These are phyloP conservation scores for Amaurobius ferox DNA, from an alignment of 2,888 invertebrate genomes.

Conservation along the genomic window DNA sequence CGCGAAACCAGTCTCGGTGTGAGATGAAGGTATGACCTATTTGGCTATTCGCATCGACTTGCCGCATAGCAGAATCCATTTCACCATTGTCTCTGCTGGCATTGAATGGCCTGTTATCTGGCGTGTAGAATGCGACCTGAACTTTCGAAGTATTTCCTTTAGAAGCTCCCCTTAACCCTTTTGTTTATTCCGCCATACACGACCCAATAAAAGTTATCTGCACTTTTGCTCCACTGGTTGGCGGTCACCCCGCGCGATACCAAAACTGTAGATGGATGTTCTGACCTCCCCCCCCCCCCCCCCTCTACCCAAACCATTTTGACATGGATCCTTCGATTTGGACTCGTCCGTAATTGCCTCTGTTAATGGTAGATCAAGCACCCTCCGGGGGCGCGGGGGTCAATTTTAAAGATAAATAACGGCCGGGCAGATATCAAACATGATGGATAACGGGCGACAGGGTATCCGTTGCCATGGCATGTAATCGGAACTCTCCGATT, in stretches of 20 bases:
- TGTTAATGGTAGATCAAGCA: constrained; percentile 13
- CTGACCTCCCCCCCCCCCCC: constrained; percentile 18
- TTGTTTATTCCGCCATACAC: constrained; percentile 26
- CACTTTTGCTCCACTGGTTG: constrained; percentile 48
- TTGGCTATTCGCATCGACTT: no score
- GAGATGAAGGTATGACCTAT: no score
- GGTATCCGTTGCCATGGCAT: neutral
- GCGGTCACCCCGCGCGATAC: constrained; percentile 61
- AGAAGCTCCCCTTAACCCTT: constrained; percentile 34
- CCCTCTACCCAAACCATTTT: neutral
- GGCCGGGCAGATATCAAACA: constrained; percentile 5
- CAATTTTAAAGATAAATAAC: constrained; percentile 49
- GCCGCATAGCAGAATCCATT: no score
- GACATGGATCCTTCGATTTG: constrained; percentile 10
- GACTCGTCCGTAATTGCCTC: constrained; percentile 26
- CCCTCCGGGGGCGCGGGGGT: constrained; percentile 24
- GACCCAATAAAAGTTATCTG: constrained; percentile 69
- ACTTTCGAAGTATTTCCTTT: neutral
- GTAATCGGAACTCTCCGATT: neutral
- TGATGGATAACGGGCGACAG: neutral
- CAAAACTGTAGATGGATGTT: constrained; percentile 51
- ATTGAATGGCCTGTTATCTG: no score
- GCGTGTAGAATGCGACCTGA: neutral
- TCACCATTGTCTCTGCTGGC: no score
- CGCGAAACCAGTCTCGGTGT: no score